Evolutionary conservation across 2,113 vertebrate species (phyloP).

Genomic region (Tympanuchus pallidicinctus): DNA sequence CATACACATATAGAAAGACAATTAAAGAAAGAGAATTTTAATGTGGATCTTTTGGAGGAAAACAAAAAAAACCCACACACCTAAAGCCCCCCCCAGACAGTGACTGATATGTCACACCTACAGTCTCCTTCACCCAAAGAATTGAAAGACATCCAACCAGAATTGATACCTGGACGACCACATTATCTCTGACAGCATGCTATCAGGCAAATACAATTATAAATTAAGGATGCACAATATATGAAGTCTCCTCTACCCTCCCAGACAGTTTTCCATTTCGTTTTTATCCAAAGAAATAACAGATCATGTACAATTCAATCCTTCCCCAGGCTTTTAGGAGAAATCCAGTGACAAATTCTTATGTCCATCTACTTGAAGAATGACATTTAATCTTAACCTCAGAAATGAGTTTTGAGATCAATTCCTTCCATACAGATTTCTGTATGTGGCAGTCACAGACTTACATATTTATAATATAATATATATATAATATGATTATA

Average conservation of each 20-base stretch:
- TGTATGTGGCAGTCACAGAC: not conserved
- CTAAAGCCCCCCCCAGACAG: not conserved
- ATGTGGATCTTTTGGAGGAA: not conserved
- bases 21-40: not conserved
- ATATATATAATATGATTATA: too few relatives aligned
- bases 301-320: not conserved
- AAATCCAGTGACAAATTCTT: not conserved
- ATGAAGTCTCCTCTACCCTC: not conserved
- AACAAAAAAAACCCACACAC: not conserved
- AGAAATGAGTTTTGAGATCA: not conserved
- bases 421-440: not conserved
- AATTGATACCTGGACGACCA: not conserved
- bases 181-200: too few relatives aligned
- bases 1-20: not conserved
- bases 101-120: not conserved
- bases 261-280: not conserved
- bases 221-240: not conserved
- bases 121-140: too few relatives aligned
- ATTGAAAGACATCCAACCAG: not conserved
- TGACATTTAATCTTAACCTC: not conserved
- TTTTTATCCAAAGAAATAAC: not conserved
- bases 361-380: not conserved
- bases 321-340: not conserved
- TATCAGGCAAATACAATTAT: not conserved
- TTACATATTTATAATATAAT: rapidly evolving